Evolutionary conservation across 2,888 invertebrate species (phyloP), one percentile per base, ranked within the genome.

Genomic region (Eretmocerus hayati): DNA sequence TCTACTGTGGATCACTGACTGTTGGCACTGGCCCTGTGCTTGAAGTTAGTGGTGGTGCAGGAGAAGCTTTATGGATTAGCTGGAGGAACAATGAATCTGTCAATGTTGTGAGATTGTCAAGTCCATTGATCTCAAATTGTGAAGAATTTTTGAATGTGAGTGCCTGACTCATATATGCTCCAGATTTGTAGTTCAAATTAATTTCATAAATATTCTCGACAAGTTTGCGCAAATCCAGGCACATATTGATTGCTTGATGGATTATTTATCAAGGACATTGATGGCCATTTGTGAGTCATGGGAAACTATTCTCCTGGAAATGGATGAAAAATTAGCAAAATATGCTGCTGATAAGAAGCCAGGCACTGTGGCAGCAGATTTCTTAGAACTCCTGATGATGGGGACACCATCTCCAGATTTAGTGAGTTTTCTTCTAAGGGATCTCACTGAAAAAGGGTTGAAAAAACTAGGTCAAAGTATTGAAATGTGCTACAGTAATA

Each of bases 391-490:
- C 30, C 76, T 94, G 2, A 84, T 93, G 79, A 85, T 93, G 67
- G 95, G 84, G 5, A 80, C 83, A 31, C 83, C 86, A 46, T 83
- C 88, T 22, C 80, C 81, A 61, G 84, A 86, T 61, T 74, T 91
- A 60, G 85, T 88, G 65, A 75, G 83, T 45, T 90, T 89, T 72
- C 69, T 86, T 15, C 69, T 84, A 13, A 79, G 81, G 58, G 90
- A 92, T 64, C 74, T 95, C 43, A 91, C 92, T 5, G 91, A 93
- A 50, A 94, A 93, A 72, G 93, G 92, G 15, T 74, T 95, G 37
- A 93, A 94, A 71, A 94, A 94, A 67, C 81, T 95, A 58, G 90
- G 92, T 3, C 87, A 87, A 66, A 91, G 93, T 9, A 90, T 97
- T 56, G 96, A 97, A 69, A 79, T 91, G 57, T 92, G 94, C 62